Evolutionary conservation across 2,797 vertebrate species (phyloP).

Genomic region (Crenuchus spilurus): DNA sequence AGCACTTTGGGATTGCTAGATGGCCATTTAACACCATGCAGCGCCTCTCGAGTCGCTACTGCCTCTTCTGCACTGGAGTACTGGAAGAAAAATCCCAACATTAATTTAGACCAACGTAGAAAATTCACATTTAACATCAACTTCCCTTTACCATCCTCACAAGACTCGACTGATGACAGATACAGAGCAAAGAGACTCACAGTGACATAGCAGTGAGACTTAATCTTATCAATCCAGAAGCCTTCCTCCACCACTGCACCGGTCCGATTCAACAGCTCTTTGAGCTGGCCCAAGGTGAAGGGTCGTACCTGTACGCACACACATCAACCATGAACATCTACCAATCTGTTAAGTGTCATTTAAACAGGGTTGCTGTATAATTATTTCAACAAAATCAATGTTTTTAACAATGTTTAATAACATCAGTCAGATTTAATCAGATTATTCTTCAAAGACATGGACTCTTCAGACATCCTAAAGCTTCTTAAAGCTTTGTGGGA

Average conservation of each 20-base stretch:
- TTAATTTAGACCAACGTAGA: background rate
- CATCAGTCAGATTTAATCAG: too few species aligned
- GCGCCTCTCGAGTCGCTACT: slow-evolving; percentile 81
- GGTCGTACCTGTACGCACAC: slow-evolving; percentile 82
- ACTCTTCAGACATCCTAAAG: too few species aligned
- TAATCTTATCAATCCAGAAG: slow-evolving; percentile 96
- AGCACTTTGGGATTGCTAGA: slow-evolving; percentile 92
- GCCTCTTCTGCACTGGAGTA: slow-evolving; percentile 87
- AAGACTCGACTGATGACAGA: background rate
- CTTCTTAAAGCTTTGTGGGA: too few species aligned
- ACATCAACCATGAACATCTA: too few species aligned
- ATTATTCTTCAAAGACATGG: too few species aligned
- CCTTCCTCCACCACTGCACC: slow-evolving; percentile 86
- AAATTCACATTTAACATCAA: too few species aligned
- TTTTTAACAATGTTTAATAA: too few species aligned
- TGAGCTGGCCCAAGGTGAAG: slow-evolving; percentile 90
- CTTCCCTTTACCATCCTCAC: background rate
- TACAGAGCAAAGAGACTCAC: slow-evolving; percentile 66
- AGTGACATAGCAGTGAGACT: slow-evolving; percentile 94
- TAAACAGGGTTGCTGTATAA: too few species aligned
- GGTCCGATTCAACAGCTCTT: slow-evolving; percentile 87
- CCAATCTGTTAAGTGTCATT: too few species aligned
- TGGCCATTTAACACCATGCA: slow-evolving; percentile 92
- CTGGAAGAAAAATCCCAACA: slow-evolving; percentile 61
- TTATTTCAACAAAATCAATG: too few species aligned